phyloP scores from a whole-genome alignment of 2,113 vertebrate species.

The Laticauda colubrina region DNA sequence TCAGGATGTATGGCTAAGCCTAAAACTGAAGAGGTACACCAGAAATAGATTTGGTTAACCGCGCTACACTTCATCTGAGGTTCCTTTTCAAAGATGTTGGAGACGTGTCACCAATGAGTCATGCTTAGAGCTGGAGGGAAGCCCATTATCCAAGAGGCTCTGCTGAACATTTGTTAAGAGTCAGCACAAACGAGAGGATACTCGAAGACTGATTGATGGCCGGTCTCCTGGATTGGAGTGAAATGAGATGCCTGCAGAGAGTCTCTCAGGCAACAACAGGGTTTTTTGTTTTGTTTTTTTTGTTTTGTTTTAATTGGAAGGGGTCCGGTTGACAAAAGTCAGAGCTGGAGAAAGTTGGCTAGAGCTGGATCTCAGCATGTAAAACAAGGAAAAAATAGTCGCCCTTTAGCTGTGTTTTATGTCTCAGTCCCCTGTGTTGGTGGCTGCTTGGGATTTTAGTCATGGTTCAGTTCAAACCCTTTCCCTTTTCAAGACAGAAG shows the following conservation, averaged over 20 bases:
- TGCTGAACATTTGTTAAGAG: background rate
- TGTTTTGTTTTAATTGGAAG: conserved; percentile 18
- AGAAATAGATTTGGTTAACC: background rate
- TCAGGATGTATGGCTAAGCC: background rate
- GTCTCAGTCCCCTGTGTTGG: background rate
- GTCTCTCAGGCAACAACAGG: background rate
- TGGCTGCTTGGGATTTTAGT: background rate
- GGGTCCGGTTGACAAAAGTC: background rate
- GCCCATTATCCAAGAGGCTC: conserved; percentile 11
- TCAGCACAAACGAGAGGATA: conserved; percentile 22
- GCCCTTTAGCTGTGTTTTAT: background rate
- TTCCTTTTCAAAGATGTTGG: conserved; percentile 27
- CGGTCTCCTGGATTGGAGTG: conserved; percentile 2
- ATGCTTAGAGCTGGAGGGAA: conserved; percentile 12
- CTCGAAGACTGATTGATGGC: conserved; percentile 21
- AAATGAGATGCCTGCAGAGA: conserved; percentile 20
- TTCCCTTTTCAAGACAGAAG: background rate
- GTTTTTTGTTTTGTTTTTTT: background rate
- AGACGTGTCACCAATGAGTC: conserved; percentile 21
- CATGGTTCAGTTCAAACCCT: background rate
- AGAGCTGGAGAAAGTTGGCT: background rate
- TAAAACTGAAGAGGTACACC: background rate
- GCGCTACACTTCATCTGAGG: background rate
- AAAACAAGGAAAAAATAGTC: background rate
- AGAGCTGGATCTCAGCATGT: background rate